Conservation (phyloP, 2,797 vertebrate species). For the Melanogrammus aeglefinus region DNA sequence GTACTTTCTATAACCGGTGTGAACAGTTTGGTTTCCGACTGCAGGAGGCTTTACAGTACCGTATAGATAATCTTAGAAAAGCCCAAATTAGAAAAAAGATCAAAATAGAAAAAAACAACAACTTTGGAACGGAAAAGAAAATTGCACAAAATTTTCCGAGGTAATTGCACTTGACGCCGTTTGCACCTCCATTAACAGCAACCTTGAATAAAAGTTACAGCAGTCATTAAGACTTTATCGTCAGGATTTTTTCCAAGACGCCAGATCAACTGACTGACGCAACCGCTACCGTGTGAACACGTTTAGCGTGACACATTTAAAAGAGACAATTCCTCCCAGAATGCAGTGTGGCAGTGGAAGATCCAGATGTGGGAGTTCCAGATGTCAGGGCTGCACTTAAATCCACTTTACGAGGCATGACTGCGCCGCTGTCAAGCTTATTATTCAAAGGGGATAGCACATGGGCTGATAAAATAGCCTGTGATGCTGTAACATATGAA, state of each 20-base stretch:
- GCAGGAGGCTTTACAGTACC: background rate
- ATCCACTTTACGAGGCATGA: background rate
- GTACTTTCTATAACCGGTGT: too few species aligned
- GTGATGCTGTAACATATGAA: background rate
- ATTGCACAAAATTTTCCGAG: conserved; percentile 27
- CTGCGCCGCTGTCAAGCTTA: background rate
- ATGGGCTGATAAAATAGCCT: background rate
- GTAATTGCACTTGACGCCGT: conserved; percentile 61
- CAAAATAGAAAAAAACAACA: background rate
- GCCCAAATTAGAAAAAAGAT: background rate
- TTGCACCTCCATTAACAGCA: conserved; percentile 40
- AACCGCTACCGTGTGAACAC: background rate
- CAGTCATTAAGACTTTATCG: background rate
- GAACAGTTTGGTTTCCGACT: background rate
- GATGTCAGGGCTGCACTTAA: background rate
- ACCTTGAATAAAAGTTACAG: background rate
- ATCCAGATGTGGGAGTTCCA: background rate
- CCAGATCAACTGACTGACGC: background rate
- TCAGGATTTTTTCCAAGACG: background rate
- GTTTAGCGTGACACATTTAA: background rate
- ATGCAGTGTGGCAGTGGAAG: background rate
- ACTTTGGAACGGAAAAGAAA: background rate
- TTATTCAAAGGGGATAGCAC: background rate
- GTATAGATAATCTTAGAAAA: background rate
- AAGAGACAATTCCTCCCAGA: background rate